phyloP scores from a whole-genome alignment of 1,140 invertebrate species.

The Zaprionus africanus region DNA sequence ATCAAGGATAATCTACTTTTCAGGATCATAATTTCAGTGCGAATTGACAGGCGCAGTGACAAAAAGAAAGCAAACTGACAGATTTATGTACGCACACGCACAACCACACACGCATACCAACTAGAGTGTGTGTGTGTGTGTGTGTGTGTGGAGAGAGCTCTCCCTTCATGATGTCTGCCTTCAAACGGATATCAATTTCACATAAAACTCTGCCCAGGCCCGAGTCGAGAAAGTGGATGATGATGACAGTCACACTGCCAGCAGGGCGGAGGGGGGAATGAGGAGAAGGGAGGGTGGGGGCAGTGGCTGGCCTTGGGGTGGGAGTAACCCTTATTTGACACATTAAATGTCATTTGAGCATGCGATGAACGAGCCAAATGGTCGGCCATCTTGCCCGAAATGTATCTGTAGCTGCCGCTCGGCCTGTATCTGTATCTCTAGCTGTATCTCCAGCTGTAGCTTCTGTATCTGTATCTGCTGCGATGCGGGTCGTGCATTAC shows the following conservation, averaged over 20 bases:
- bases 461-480: slow-evolving; percentile 4
- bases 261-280: neutral
- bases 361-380: slow-evolving; percentile 64
- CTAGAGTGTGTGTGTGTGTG: slow-evolving; percentile 30
- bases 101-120: slow-evolving; percentile 42
- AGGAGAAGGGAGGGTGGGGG: neutral
- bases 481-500: slow-evolving; percentile 62
- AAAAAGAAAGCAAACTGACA: slow-evolving; percentile 83
- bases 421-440: neutral
- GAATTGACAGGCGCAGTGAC: slow-evolving; percentile 83
- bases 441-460: slow-evolving; percentile 14
- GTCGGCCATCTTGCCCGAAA: slow-evolving; percentile 63
- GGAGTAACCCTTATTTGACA: slow-evolving; percentile 78
- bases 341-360: slow-evolving; percentile 79
- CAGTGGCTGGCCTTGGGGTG: slow-evolving; percentile 16
- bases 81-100: slow-evolving; percentile 81
- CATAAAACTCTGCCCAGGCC: slow-evolving; percentile 67
- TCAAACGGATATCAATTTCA: slow-evolving; percentile 81
- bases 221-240: slow-evolving; percentile 73
- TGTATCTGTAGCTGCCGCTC: slow-evolving; percentile 29
- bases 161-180: slow-evolving; percentile 57
- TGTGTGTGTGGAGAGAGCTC: slow-evolving; percentile 35
- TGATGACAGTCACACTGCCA: slow-evolving; percentile 50
- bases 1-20: slow-evolving; percentile 85
- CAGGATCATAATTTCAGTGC: slow-evolving; percentile 84